Base-by-base conservation (phyloP, 2,888 invertebrate genomes). In the Nematopogon swammerdamellus region DNA sequence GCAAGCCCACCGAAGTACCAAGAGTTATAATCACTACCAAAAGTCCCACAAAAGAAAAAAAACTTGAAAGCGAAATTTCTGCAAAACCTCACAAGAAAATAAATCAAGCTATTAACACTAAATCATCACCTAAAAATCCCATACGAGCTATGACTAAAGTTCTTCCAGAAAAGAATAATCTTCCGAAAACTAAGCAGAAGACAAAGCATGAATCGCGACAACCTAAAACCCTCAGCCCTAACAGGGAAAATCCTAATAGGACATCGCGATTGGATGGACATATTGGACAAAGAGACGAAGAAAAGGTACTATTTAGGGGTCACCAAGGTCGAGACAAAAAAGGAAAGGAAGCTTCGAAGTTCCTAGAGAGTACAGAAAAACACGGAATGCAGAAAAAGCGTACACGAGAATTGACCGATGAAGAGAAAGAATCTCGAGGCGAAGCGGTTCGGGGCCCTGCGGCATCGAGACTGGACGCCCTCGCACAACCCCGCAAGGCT, bases 71-170 rank as follows among this genome's bases (percentile, higher is more conserved):
- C 30, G 63, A 67, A 19, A 65, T 59, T 58, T 50, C 30, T 18
- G 68, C 60, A 51, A 65, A 59, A 55, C 61, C 63, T 18, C 55
- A 59, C 2, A 67, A 60, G 50, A 64, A 53, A 53, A 18, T 56
- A n/a, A 45, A 47, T 4, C 49, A 51, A 1, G 62, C 57, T 51
- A 53, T 59, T 48, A 49, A 53, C 3, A 20, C 19, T 10, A 69
- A 63, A 57, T 4, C 17, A 1, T 50, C 56, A 11, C 48, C 58
- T 19, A 67, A 71, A 11, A 72, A 72, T 56, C 72, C 77, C 18
- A 59, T 76, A 25, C 70, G 68, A 62, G 71, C 74, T 18, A 74
- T 77, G 57, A 72, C 76, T 20, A 70, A 74, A 57, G 54, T 77
- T 44, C 59, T 76, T 29, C 70, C 70, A 46, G 69, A 73, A 56